A percentile compares a stretch with the other conserved stretches of the same genome.
These are phyloP conservation scores for Sciurus vulgaris DNA, from an alignment of 2,797 vertebrate genomes.

Conservation along the genomic window DNA sequence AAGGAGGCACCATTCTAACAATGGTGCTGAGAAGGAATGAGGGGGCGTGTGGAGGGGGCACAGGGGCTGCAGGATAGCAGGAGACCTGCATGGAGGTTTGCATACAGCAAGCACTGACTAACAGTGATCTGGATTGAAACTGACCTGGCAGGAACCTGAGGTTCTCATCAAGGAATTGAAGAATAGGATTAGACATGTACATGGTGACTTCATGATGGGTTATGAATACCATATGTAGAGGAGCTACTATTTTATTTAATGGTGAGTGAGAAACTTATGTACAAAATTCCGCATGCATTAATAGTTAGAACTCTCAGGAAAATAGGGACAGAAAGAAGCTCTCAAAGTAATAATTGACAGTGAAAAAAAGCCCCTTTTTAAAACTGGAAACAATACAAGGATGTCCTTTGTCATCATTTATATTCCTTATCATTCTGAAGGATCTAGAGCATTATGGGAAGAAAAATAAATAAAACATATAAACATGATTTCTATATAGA, in stretches of 20 bases:
- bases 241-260: not conserved
- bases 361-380: not conserved
- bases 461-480: constrained; percentile 36
- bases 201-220: not conserved
- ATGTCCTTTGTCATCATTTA: not conserved
- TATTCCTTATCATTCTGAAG: not conserved
- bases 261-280: not conserved
- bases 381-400: not conserved
- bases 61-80: not conserved
- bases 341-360: not conserved
- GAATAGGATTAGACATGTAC: not conserved
- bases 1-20: not conserved
- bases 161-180: not conserved
- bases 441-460: not conserved
- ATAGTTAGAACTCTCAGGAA: not conserved
- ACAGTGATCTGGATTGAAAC: not conserved
- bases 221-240: not conserved
- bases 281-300: not conserved
- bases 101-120: not conserved
- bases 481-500: not conserved
- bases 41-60: accelerated
- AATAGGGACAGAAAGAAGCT: not conserved
- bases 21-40: not conserved
- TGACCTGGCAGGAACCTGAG: not conserved
- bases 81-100: not conserved